Evolutionary conservation across 2,797 vertebrate genomes (phyloP), one percentile per base, ranked within the genome.

Genomic region (Naso thynnoides): DNA sequence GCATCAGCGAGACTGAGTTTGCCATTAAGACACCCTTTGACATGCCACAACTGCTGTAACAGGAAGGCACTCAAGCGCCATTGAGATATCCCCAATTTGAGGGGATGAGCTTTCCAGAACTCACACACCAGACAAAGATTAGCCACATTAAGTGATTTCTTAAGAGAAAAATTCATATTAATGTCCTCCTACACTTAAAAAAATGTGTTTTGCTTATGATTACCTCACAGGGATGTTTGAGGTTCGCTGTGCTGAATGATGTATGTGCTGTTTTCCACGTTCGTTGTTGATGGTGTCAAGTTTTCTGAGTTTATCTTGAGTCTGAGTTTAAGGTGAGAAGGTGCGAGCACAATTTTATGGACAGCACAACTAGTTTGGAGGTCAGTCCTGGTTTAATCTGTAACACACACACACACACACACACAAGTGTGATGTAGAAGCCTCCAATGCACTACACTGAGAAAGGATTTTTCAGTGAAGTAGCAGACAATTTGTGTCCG

Each of bases 1-100:
- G 72, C 81, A 70, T 81, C 67, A 56, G 23, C 62, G 36, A 60
- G 62, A 68, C 68, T 38, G 52, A 39, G 31, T 50, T 63, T 64
- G 27, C 13, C 44, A 59, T n/a, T 42, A 49, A 50, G 59, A 79
- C 53, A 50, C 53, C 58, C 29, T 61, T 24, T 38, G 48, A 48
- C 53, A 9, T 38, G 67, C 38, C 18, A 44, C 11, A 61, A 47
- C 8, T 53, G 31, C 21, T 18, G 21, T 41, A 55, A 42, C 21
- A 53, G 23, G 81, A 38, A 49, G 11, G n/a, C 27, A 45, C 24
- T 64, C 16, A 2, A 27, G 21, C 39, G 23, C 7, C 6, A 48
- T 45, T 52, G 54, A 56, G 36, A 39, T 39, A 44, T 27, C 19
- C 11, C 60, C 13, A 24, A 16, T 74, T 29, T 52, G 5, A 48